These are phyloP conservation scores for Xylocampa areola DNA, from an alignment of 2,888 invertebrate species.

Conservation along the genomic window DNA sequence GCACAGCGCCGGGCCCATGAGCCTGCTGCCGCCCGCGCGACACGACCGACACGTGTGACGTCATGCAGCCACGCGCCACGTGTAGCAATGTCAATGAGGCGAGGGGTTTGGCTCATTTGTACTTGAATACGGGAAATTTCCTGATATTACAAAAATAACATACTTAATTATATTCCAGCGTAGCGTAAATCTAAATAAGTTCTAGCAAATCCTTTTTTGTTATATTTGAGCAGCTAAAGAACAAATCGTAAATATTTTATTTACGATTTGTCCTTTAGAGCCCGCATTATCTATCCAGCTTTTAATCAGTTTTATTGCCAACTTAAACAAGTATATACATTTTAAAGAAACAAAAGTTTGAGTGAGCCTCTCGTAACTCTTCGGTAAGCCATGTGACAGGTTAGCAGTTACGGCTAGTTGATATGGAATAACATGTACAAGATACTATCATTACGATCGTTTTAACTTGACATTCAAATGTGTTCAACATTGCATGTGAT, in stretches of 20 bases:
- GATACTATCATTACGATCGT: conserved; percentile 3
- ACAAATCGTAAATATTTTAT: too few relatives aligned
- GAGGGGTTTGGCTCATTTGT: conserved; percentile 27
- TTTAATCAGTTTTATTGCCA: not conserved
- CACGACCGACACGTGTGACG: conserved; percentile 75
- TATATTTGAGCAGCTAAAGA: too few relatives aligned
- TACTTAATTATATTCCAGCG: too few relatives aligned
- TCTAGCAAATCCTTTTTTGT: too few relatives aligned
- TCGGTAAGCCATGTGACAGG: conserved; percentile 18
- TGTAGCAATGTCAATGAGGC: conserved; percentile 29
- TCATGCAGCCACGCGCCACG: conserved; percentile 3
- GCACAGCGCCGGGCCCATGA: conserved; percentile 78
- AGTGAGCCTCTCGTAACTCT: conserved; percentile 33
- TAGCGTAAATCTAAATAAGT: too few relatives aligned
- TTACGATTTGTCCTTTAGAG: too few relatives aligned
- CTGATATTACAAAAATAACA: not conserved
- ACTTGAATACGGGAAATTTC: not conserved
- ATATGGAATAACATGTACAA: conserved; percentile 34
- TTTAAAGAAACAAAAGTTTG: not conserved
- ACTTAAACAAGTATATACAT: not conserved
- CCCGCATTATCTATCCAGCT: too few relatives aligned
- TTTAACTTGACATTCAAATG: conserved; percentile 20
- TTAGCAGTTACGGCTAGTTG: conserved; percentile 29
- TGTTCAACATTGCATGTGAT: conserved; percentile 29
- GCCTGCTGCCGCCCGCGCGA: conserved; percentile 77